phyloP scores from a whole-genome alignment of 2,113 vertebrate genomes.

The Otolemur garnettii region DNA sequence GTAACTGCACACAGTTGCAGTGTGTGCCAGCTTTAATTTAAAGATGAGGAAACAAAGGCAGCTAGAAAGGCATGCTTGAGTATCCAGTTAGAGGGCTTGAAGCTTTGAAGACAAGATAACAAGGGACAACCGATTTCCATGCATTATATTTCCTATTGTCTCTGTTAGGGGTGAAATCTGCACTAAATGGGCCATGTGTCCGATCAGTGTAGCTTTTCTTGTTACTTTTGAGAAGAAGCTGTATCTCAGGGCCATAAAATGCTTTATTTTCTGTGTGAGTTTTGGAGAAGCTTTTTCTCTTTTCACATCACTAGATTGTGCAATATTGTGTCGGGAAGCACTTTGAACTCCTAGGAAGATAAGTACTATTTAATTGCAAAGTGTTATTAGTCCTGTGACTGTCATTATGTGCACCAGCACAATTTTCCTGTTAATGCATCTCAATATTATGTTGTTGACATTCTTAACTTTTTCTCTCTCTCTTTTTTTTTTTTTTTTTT shows the following conservation, averaged over 20 bases:
- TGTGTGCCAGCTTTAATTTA: neutral
- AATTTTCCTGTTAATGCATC: constrained; percentile 78
- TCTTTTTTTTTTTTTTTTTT: too few species aligned
- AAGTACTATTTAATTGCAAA: constrained; percentile 81
- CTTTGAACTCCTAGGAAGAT: constrained; percentile 78
- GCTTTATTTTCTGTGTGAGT: neutral
- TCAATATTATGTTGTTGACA: constrained; percentile 78
- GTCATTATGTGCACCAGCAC: constrained; percentile 54
- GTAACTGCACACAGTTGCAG: neutral
- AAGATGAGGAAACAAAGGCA: constrained; percentile 28
- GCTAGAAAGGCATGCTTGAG: neutral
- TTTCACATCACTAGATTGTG: constrained; percentile 52
- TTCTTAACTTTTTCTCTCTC: constrained; percentile 45
- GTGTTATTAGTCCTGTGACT: constrained; percentile 78
- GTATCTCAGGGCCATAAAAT: neutral
- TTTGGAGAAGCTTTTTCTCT: constrained; percentile 45
- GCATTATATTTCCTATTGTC: neutral
- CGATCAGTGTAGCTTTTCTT: neutral
- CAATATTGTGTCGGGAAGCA: constrained; percentile 70
- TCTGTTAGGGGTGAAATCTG: neutral
- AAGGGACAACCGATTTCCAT: neutral
- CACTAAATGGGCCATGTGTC: neutral
- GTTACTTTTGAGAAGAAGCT: neutral
- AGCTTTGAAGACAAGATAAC: neutral
- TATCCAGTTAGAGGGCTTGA: neutral